Conservation (phyloP, 2,888 invertebrate species). For the Serripes groenlandicus region DNA sequence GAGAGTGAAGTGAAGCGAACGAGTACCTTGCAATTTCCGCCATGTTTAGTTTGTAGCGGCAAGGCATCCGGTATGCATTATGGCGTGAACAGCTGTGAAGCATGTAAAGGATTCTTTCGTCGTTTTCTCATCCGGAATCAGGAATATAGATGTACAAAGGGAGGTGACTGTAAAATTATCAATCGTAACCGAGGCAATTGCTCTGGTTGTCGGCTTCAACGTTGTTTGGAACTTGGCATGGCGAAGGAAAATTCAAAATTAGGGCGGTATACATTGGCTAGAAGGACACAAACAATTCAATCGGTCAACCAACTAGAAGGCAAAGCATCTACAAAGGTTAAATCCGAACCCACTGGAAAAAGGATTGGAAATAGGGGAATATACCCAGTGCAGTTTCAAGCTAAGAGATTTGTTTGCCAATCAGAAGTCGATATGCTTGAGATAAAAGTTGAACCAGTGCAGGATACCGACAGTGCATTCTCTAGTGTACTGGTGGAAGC, state of each 20-base stretch:
- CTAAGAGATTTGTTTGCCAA: constrained; percentile 8
- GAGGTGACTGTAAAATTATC: constrained; percentile 52
- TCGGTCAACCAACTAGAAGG: constrained; percentile 56
- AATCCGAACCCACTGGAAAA: not conserved
- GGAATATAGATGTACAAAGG: constrained; percentile 60
- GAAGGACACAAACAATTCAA: constrained; percentile 62
- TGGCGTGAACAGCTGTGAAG: constrained; percentile 65
- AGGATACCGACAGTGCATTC: constrained; percentile 1
- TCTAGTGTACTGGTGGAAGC: constrained; percentile 32
- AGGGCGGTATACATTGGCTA: constrained; percentile 60
- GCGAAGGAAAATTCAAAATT: constrained; percentile 61
- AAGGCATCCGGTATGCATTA: constrained; percentile 64
- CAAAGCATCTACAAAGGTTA: constrained; percentile 15
- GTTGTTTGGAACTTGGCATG: constrained; percentile 64
- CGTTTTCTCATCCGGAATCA: constrained; percentile 58
- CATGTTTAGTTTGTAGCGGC: constrained; percentile 62
- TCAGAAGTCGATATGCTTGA: not conserved
- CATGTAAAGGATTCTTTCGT: constrained; percentile 66
- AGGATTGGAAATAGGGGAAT: not conserved
- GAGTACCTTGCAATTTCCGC: constrained; percentile 62
- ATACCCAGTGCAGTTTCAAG: constrained; percentile 9
- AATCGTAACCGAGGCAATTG: constrained; percentile 63
- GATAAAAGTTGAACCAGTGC: not conserved
- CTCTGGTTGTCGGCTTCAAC: constrained; percentile 61
- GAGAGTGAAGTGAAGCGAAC: constrained; percentile 16